Conservation (phyloP, 2,113 vertebrate genomes). For the Odocoileus hemionus region DNA sequence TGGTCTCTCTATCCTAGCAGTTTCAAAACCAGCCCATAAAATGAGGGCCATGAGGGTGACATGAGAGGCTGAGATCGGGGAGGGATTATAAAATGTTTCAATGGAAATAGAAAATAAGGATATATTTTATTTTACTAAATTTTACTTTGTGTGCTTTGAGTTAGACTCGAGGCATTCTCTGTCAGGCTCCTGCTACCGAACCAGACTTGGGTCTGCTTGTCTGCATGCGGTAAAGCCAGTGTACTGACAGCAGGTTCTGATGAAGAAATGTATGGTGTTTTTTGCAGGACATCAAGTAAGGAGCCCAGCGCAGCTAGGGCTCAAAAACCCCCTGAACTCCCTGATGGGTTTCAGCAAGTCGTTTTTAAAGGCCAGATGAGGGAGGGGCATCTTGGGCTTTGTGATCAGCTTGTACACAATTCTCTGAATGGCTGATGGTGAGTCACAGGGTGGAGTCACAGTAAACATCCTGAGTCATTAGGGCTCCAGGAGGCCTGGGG, state of each 20-base stretch:
- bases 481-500: neutral
- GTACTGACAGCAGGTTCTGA: fast-evolving
- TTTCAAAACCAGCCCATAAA: neutral
- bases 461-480: neutral
- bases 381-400: neutral
- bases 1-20: neutral
- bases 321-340: neutral
- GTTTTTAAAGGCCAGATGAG: neutral
- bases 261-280: neutral
- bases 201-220: neutral
- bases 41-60: neutral
- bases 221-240: neutral
- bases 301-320: neutral
- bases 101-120: neutral
- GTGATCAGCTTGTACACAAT: neutral
- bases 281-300: neutral
- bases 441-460: neutral
- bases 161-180: neutral
- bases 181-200: neutral
- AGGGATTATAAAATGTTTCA: neutral
- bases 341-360: neutral
- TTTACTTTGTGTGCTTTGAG: neutral
- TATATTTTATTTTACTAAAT: neutral
- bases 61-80: neutral
- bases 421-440: neutral